Conservation (phyloP, 2,888 invertebrate species). For the Drosophila nr. perissopoda region DNA sequence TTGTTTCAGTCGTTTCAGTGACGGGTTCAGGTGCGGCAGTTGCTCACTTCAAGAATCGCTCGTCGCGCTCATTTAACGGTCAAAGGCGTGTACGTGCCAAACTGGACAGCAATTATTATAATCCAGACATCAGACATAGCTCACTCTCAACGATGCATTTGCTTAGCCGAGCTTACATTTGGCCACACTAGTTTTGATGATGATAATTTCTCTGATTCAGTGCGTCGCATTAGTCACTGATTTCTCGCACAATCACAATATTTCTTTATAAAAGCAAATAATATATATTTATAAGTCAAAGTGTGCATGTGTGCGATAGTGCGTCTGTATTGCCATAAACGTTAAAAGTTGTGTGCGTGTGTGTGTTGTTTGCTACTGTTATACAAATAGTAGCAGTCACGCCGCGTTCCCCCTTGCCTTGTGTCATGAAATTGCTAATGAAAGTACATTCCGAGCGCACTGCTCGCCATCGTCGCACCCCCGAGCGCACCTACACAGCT, state of each 20-base stretch:
- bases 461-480: slow-evolving; percentile 35
- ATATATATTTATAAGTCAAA: neutral
- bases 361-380: slow-evolving; percentile 13
- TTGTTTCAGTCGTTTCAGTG: slow-evolving; percentile 71
- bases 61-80: slow-evolving; percentile 49
- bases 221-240: slow-evolving; percentile 29
- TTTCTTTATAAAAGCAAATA: neutral
- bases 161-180: neutral
- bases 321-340: neutral
- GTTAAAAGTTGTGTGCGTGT: neutral
- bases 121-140: neutral
- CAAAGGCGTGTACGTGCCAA: slow-evolving; percentile 48
- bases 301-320: slow-evolving; percentile 1
- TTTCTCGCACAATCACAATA: neutral
- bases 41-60: slow-evolving; percentile 30
- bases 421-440: slow-evolving; percentile 82
- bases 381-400: neutral
- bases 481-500: slow-evolving; percentile 56
- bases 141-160: neutral
- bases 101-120: slow-evolving; percentile 3
- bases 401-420: neutral
- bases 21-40: slow-evolving; percentile 80
- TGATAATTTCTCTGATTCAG: slow-evolving; percentile 33
- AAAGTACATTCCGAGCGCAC: slow-evolving; percentile 82
- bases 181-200: slow-evolving; percentile 10